Conservation (phyloP, 1,140 invertebrate species). For the Popillia japonica region DNA sequence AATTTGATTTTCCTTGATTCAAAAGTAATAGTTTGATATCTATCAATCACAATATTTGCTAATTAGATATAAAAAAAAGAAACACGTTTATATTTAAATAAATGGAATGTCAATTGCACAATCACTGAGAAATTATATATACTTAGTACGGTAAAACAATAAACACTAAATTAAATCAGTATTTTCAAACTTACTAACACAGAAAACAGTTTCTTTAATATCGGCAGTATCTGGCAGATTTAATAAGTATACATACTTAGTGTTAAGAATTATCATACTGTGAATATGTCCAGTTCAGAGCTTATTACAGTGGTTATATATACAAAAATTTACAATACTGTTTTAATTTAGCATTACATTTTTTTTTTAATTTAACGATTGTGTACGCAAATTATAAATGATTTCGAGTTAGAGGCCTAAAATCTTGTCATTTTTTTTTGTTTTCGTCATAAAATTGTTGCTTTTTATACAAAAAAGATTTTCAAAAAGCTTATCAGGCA, state of each 20-base stretch:
- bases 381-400: background rate
- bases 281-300: too few species aligned
- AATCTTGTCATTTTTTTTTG: background rate
- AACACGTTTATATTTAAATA: constrained; percentile 10
- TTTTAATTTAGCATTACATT: background rate
- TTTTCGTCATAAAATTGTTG: background rate
- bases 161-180: constrained; percentile 31
- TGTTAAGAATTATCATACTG: too few species aligned
- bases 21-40: background rate
- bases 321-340: background rate
- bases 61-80: constrained; percentile 11
- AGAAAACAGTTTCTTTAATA: too few species aligned
- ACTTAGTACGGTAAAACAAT: constrained; percentile 5
- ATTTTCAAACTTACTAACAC: background rate
- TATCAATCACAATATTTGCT: constrained; percentile 36
- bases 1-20: background rate
- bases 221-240: too few species aligned
- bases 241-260: too few species aligned
- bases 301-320: too few species aligned
- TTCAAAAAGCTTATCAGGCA: constrained; percentile 36
- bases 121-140: background rate
- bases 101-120: constrained; percentile 37
- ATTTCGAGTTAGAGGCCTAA: background rate
- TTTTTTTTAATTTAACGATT: background rate
- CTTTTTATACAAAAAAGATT: constrained; percentile 34